A percentile compares a stretch with the other conserved stretches of the same genome.
These are phyloP conservation scores for Ptychoptera contaminata DNA, from an alignment of 2,888 invertebrate genomes.

Conservation along the genomic window DNA sequence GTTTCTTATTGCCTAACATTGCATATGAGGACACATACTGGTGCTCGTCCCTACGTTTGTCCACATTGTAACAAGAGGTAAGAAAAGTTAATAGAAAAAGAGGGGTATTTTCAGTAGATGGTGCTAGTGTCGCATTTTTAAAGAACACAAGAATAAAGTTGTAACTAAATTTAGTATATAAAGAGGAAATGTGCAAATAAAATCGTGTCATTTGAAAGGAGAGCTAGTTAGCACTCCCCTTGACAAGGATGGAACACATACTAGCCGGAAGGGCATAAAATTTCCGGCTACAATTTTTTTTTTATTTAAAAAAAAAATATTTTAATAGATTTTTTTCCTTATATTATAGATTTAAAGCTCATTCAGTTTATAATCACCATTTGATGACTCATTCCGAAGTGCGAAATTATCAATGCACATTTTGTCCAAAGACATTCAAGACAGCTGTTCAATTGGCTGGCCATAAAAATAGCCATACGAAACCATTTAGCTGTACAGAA, in stretches of 20 bases:
- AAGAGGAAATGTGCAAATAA: background rate
- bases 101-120: background rate
- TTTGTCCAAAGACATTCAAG: conserved; percentile 64
- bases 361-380: conserved; percentile 66
- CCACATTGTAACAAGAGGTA: conserved; percentile 48
- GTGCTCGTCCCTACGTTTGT: conserved; percentile 60
- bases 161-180: no score
- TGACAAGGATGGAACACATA: conserved; percentile 6
- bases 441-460: conserved; percentile 64
- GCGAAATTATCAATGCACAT: conserved; percentile 59
- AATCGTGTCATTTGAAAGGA: conserved; percentile 1
- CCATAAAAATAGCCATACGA: conserved; percentile 66
- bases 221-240: background rate
- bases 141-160: no score
- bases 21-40: conserved; percentile 67
- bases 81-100: conserved; percentile 1
- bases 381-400: conserved; percentile 57
- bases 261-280: background rate
- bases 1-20: conserved; percentile 65
- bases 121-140: background rate
- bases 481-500: conserved; percentile 60
- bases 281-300: conserved; percentile 1
- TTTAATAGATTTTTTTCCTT: background rate
- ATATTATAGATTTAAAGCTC: conserved; percentile 51
- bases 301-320: background rate